phyloP scores from a whole-genome alignment of 1,140 invertebrate genomes.

The Lepeophtheirus salmonis region DNA sequence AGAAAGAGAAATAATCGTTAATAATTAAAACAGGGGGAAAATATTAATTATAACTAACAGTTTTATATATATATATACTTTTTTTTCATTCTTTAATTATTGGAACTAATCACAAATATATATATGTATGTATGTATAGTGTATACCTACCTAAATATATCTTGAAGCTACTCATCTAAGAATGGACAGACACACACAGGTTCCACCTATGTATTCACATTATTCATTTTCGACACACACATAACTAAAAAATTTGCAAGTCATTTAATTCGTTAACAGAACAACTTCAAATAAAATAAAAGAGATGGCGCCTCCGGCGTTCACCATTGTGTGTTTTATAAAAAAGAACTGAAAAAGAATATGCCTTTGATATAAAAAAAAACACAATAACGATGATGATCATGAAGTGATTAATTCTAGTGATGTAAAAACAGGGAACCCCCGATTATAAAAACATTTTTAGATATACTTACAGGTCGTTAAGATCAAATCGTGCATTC shows the following conservation, averaged over 20 bases:
- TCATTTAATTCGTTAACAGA: not conserved
- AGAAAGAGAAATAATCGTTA: not conserved
- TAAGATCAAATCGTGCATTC: too few relatives aligned
- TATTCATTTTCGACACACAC: not conserved
- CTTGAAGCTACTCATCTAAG: too few relatives aligned
- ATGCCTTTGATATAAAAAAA: too few relatives aligned
- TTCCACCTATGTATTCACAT: too few relatives aligned
- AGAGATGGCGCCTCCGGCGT: not conserved
- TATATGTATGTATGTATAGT: not conserved
- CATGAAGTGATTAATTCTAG: too few relatives aligned
- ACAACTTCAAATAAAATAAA: not conserved
- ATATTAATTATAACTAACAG: constrained; percentile 1
- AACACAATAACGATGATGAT: too few relatives aligned
- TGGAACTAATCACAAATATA: not conserved
- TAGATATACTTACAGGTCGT: too few relatives aligned
- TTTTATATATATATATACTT: not conserved
- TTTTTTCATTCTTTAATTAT: not conserved
- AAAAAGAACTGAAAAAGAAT: too few relatives aligned
- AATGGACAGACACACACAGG: too few relatives aligned
- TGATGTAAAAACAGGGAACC: too few relatives aligned
- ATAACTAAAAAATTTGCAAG: not conserved
- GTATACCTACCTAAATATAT: too few relatives aligned
- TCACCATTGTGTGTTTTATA: not conserved
- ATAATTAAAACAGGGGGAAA: not conserved
- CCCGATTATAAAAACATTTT: too few relatives aligned